These are phyloP conservation scores for Pygocentrus nattereri DNA, from an alignment of 2,797 vertebrate species.

Conservation along the genomic window DNA sequence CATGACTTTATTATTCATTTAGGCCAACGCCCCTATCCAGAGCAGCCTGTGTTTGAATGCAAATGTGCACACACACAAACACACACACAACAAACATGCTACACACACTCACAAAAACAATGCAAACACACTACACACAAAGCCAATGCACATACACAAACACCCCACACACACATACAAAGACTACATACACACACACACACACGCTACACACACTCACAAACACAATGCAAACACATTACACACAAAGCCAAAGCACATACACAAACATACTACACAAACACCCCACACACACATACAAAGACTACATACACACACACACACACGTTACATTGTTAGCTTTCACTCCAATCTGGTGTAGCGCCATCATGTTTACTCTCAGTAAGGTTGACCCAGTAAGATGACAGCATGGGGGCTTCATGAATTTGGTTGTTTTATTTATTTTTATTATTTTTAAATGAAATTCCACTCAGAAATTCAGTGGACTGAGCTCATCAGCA, in stretches of 20 bases:
- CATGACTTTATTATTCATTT: constrained; percentile 67
- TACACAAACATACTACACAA: too few species aligned
- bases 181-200: neutral
- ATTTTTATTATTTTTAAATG: neutral
- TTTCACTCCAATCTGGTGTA: constrained; percentile 2
- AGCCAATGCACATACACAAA: too few species aligned
- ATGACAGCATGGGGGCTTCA: neutral
- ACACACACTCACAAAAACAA: too few species aligned
- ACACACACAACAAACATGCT: neutral
- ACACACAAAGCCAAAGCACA: too few species aligned
- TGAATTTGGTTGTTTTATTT: neutral
- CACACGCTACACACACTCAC: too few species aligned
- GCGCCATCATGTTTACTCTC: constrained; percentile 6
- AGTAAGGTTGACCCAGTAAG: constrained; percentile 11
- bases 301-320: neutral
- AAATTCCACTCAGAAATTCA: neutral
- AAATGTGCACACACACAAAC: neutral
- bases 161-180: neutral
- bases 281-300: too few species aligned
- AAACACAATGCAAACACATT: too few species aligned
- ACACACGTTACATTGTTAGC: neutral
- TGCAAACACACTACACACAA: too few species aligned
- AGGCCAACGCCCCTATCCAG: constrained; percentile 65
- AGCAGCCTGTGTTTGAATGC: constrained; percentile 30
- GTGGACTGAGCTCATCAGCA: neutral